Base-by-base conservation (phyloP, 1,140 invertebrate species). In the Glomeris maerens region DNA sequence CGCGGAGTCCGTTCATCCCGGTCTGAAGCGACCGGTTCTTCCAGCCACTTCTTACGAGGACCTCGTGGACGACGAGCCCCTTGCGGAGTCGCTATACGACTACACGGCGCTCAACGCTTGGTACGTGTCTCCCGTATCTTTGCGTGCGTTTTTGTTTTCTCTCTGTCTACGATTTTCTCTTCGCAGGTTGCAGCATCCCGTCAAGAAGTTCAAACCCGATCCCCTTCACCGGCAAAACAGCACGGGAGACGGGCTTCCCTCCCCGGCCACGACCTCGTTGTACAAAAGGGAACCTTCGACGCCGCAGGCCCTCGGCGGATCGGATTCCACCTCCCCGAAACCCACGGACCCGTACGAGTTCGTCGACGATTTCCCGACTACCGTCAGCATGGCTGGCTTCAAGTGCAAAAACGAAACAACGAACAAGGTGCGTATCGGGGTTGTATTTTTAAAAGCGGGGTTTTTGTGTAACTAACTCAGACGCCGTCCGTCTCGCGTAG, bases 71-170 rank as follows among this genome's bases (percentile, higher is more conserved):
- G 83, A 85, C 60, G 81, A 85, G 62, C 78, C 83, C 57, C 78
- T 80, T 44, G 75, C 84, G 44, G 78, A 84, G 52, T 76, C 84
- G 66, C 74, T 94, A 1, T 93, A 93, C 64, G 85, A 93, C 66
- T 91, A 90, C 70, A 77, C 82, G 45, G 78, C 78, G 49, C 74
- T 89, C 49, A 77, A 87, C 64, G 81, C 80, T 20, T 93, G 87
- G 86, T 85, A 60, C 75, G 72, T 60, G 0, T 25, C 23, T 38
- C 27, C 36, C 21, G 20, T 23, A 51, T 39, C 59, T 56, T 28
- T 28, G 57, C 53, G 56, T 56, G 47, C 40, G 56, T 56, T 20
- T 49, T 59, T 13, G 36, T 52, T 29, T 26, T 50, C 25, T 20
- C 41, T 17, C 10, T 27, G 13, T 10, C 29, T 5, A 52, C 40